Percentiles rank a stretch among this genome's conserved stretches.
phyloP scores from a whole-genome alignment of 2,888 invertebrate species.

The Gisinianus flammeolus region DNA sequence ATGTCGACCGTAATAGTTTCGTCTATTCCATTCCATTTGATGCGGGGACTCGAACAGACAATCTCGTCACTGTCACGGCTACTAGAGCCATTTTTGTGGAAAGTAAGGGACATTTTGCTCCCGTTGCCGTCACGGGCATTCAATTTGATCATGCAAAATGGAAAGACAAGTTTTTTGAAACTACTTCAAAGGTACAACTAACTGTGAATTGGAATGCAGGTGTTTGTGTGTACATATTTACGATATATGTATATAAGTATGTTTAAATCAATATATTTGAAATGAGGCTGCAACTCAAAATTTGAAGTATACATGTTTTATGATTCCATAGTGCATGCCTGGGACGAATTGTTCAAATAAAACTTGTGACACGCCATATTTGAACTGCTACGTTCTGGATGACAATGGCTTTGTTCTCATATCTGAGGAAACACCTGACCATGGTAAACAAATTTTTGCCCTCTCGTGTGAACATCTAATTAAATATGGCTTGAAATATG shows the following conservation, averaged over 20 bases:
- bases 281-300: no score
- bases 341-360: conserved; percentile 67
- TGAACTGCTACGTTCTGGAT: conserved; percentile 83
- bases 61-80: conserved; percentile 76
- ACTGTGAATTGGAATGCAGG: no score
- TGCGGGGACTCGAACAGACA: conserved; percentile 66
- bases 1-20: conserved; percentile 85
- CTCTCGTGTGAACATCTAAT: not conserved
- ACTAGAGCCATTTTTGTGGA: conserved; percentile 89
- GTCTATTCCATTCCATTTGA: conserved; percentile 87
- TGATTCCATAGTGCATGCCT: conserved; percentile 62
- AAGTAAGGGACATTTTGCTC: conserved; percentile 73
- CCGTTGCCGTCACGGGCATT: conserved; percentile 89
- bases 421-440: conserved; percentile 83
- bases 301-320: no score
- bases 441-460: conserved; percentile 67
- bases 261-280: no score
- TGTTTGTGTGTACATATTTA: no score
- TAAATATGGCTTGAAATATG: not conserved
- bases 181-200: conserved; percentile 79
- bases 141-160: conserved; percentile 84
- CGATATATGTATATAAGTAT: not conserved
- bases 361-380: conserved; percentile 82
- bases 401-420: conserved; percentile 94
- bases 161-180: conserved; percentile 83